Evolutionary conservation across 2,888 invertebrate species (phyloP).

Genomic region (Nycteola revayana): DNA sequence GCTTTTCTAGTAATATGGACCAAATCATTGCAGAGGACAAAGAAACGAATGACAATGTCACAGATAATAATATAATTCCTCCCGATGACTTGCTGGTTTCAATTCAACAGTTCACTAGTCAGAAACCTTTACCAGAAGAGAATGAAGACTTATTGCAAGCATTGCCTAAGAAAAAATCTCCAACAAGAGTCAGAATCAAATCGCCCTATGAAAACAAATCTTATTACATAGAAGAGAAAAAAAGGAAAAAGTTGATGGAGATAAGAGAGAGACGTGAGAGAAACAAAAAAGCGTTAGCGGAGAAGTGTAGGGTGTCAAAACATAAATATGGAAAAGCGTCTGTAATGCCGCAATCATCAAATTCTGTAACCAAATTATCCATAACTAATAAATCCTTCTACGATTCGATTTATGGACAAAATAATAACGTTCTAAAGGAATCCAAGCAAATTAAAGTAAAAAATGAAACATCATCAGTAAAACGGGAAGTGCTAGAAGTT

Average conservation of each 20-base stretch:
- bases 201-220: slow-evolving; percentile 73
- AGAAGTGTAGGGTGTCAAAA: slow-evolving; percentile 56
- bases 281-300: slow-evolving; percentile 57
- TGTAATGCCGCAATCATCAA: slow-evolving; percentile 57
- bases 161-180: slow-evolving; percentile 49
- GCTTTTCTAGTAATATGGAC: slow-evolving; percentile 26
- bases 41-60: slow-evolving; percentile 24
- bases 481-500: slow-evolving; percentile 19
- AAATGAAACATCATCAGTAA: slow-evolving; percentile 25
- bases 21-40: slow-evolving; percentile 23
- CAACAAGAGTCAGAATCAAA: slow-evolving; percentile 55
- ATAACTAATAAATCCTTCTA: slow-evolving; percentile 74
- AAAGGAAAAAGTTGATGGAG: slow-evolving; percentile 62
- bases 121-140: slow-evolving; percentile 53
- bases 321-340: slow-evolving; percentile 49
- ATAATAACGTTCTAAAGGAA: slow-evolving; percentile 25
- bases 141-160: slow-evolving; percentile 36
- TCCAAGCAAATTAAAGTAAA: slow-evolving; percentile 33
- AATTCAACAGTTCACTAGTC: slow-evolving; percentile 50
- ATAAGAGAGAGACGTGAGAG: slow-evolving; percentile 64
- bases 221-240: slow-evolving; percentile 59
- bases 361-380: slow-evolving; percentile 69
- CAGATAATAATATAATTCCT: slow-evolving; percentile 29
- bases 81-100: slow-evolving; percentile 48
- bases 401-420: slow-evolving; percentile 68